Base-by-base conservation (phyloP, 2,113 vertebrate genomes). In the Pachyramphus minor region DNA sequence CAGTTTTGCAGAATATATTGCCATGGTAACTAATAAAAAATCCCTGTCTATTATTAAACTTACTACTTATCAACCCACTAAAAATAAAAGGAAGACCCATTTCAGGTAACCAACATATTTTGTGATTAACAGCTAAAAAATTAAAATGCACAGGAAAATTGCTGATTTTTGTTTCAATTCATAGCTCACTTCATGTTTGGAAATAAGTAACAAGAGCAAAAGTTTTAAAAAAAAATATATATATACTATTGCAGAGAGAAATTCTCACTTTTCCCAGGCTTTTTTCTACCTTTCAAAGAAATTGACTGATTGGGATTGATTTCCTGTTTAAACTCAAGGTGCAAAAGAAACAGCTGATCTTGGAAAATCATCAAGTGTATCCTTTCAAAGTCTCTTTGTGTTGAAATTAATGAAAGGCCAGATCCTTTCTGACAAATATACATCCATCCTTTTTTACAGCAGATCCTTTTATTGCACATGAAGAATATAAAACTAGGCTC, bases 11-110 rank as follows among this genome's bases (percentile, higher is more conserved):
- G 42, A 89, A 20, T 37, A 86, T 31, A 35, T 87, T 96, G 35
- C 60, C 82, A 87, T 23, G 30, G 79, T 47, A 96, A 97, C 73
- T 41, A 53, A 45, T 80, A 82, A 58, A 58, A 90, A 89, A 88
- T 58, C 24, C 75, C 24, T 30, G 27, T 24, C 59, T 86, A 47
- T 66, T 69, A 11, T 85, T 94, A 93, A 72, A 81, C 58, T 71
- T 71, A 71, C 64, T 47, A 80, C 73, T 88, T 87, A 41, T 31
- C 31, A 86, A 12, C 24, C 87, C 74, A 59, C n/a, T 95, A 81
- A 94, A 88, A 78, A 85, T 92, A 90, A 81, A 81, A 89, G 56
- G 33, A 53, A 91, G 87, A 88, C 45, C 7, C 20, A 62, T 69
- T 76, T 79, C 58, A 85, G 53, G n/a, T 52, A 75, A 42, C 11